Base-by-base conservation (phyloP, 2,888 invertebrate genomes). In the Craniophora ligustri region DNA sequence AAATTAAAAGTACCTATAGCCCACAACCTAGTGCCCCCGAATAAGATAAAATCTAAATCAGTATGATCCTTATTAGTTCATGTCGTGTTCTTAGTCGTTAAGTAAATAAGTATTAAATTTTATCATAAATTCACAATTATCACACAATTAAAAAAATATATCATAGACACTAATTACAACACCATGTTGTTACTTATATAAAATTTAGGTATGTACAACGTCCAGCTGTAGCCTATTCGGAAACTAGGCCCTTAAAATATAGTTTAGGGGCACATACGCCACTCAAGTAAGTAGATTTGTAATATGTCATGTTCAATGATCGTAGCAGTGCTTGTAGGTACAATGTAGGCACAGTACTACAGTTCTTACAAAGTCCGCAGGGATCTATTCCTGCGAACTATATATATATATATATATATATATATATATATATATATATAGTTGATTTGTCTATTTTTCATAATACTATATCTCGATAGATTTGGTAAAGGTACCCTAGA, bases 61-160 rank as follows among this genome's bases (percentile, higher is more conserved):
- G 5, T 0, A 26, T 26, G 30, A 60, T 51, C 48, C 18, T 8
- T n/a, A n/a, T 18, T 31, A 50, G 18, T 56, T 40, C 28, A 41
- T 40, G 34, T 48, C 38, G 34, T 45, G 18, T 38, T 59, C 47
- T 54, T 61, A 46, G 34, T 38, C 35, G 47, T 55, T 35, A 46
- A 47, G 63, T 66, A 66, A 59, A 56, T 63, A 40, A 16, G 23
- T 42, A 26, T 10, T n/a, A n/a, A 41, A 45, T 50, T 30, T 26
- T 49, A 32, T 23, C 35, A 54, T 64, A 64, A 64, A 64, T 67
- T 66, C 59, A 63, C 53, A 64, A 64, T 39, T 58, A 57, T 54
- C 60, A 70, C 64, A 58, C 65, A 65, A 61, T 67, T 70, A 70
- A 50, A 70, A 70, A 65, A 70, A 70, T 70, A 70, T 59, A 63